These are phyloP conservation scores for Sakesphorus luctuosus DNA, from an alignment of 2,113 vertebrate genomes.

Conservation along the genomic window DNA sequence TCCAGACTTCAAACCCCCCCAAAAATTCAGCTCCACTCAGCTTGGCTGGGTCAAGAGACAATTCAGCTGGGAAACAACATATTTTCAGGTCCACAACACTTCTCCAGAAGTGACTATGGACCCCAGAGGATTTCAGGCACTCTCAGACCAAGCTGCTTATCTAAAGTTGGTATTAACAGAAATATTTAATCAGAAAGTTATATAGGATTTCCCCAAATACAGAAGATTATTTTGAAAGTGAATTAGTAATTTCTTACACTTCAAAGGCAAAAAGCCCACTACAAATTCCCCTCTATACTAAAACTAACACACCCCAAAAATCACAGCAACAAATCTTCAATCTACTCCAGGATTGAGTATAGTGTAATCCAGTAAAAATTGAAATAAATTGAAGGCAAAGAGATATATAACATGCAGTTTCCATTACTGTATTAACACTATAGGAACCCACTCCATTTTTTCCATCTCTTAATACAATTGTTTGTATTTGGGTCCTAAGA, in stretches of 20 bases:
- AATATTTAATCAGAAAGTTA: not conserved
- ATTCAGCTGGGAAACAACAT: not conserved
- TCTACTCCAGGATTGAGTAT: not conserved
- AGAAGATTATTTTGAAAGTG: not conserved
- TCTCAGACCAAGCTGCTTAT: not conserved
- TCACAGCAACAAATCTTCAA: not conserved
- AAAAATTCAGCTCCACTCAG: not conserved
- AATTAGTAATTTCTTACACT: conserved; percentile 10
- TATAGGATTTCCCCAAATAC: not conserved
- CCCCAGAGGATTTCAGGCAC: not conserved
- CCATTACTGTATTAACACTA: conserved; percentile 71
- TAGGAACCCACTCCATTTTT: conserved; percentile 52
- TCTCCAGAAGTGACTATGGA: not conserved
- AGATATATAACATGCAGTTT: not conserved
- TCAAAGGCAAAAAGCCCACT: not conserved
- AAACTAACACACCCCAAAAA: not conserved
- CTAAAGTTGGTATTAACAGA: not conserved
- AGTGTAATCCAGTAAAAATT: conserved; percentile 30
- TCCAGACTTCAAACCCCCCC: not conserved
- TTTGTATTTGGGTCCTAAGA: conserved; percentile 11
- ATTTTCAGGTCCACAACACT: not conserved
- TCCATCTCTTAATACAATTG: conserved; percentile 53
- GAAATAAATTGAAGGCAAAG: conserved; percentile 56
- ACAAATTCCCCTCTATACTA: not conserved
- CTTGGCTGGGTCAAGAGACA: not conserved